phyloP scores from a whole-genome alignment of 2,888 invertebrate genomes.

The Balanococcus diminutus region DNA sequence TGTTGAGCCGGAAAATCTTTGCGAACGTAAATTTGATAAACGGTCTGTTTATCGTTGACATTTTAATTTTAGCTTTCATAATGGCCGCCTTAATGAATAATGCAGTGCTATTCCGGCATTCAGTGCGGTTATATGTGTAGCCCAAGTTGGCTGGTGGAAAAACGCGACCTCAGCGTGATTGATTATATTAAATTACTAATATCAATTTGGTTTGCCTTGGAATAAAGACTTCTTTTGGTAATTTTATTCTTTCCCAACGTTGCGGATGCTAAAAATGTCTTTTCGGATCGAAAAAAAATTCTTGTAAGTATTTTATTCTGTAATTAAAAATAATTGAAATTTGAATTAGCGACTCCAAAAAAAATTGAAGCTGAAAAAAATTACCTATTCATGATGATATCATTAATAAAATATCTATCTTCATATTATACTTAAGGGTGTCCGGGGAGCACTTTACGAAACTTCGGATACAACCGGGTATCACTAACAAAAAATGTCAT shows the following conservation, averaged over 20 bases:
- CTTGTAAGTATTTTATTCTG: not conserved
- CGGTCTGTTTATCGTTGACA: slow-evolving; percentile 3
- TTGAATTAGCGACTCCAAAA: not conserved
- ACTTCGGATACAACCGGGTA: too few relatives aligned
- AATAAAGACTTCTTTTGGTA: not conserved
- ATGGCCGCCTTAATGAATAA: not conserved
- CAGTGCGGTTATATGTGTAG: not conserved
- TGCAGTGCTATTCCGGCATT: not conserved
- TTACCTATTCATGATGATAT: too few relatives aligned
- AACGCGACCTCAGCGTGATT: not conserved
- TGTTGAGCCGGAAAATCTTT: not conserved
- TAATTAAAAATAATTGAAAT: too few relatives aligned
- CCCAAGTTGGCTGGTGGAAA: not conserved
- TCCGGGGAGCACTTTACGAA: too few relatives aligned
- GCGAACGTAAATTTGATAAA: slow-evolving; percentile 8
- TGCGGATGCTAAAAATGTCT: too few relatives aligned
- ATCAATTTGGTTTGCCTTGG: not conserved
- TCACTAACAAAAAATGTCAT: too few relatives aligned
- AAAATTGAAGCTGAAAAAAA: too few relatives aligned
- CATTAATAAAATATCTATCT: too few relatives aligned
- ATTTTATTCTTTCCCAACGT: not conserved
- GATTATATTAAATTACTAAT: not conserved
- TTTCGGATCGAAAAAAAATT: not conserved
- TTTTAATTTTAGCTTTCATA: not conserved
- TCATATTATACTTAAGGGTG: too few relatives aligned